phyloP scores from a whole-genome alignment of 2,797 vertebrate genomes.

The Bovichtus diacanthus region DNA sequence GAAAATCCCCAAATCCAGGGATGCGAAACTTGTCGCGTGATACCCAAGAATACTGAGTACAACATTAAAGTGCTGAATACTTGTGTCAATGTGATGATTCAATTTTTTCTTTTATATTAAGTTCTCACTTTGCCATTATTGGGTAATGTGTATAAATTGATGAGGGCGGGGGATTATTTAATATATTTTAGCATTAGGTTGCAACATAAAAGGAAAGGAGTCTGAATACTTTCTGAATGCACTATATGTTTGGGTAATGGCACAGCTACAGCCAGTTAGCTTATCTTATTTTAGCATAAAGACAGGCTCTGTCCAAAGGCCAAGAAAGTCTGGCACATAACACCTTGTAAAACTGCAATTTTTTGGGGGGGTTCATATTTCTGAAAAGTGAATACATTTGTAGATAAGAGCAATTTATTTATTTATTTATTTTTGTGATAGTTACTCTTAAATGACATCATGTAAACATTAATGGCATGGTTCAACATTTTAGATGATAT shows the following conservation, averaged over 20 bases:
- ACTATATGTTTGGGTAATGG: neutral
- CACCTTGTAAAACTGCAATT: neutral
- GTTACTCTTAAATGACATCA: neutral
- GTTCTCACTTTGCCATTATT: neutral
- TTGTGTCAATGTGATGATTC: neutral
- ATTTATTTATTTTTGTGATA: too few relatives aligned
- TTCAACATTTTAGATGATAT: neutral
- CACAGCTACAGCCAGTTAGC: neutral
- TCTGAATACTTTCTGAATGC: too few relatives aligned
- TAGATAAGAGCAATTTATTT: neutral
- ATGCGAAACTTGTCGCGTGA: neutral
- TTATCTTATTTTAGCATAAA: neutral
- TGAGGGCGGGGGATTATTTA: too few relatives aligned
- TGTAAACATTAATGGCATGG: neutral
- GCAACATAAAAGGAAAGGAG: neutral
- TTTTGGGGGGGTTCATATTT: neutral
- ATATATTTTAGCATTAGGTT: neutral
- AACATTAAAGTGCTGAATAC: too few relatives aligned
- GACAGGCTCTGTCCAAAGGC: neutral
- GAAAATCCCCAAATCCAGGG: neutral
- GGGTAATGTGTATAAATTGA: neutral
- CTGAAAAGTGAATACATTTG: neutral
- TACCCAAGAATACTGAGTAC: neutral
- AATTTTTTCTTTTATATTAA: neutral
- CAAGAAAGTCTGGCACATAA: neutral